Conservation (phyloP, 37 sponge, comb jelly and placozoan species). For the Sycon ciliatum region DNA sequence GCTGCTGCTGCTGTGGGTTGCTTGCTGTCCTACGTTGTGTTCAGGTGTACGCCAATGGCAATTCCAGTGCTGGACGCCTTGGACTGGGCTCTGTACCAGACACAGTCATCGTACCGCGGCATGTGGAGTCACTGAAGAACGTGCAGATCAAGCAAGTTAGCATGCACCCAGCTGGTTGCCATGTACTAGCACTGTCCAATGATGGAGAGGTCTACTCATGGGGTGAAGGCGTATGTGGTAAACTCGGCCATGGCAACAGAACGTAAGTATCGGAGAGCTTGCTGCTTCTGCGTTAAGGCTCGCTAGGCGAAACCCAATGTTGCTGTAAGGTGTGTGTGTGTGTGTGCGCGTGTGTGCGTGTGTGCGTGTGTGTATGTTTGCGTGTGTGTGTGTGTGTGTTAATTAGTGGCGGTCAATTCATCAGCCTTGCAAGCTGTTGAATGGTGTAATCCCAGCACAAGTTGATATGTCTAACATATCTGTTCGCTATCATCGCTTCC, state of each 20-base stretch:
- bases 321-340: too few relatives aligned
- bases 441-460: too few relatives aligned
- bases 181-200: conserved; percentile 73
- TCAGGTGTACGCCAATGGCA: conserved; percentile 81
- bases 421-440: too few relatives aligned
- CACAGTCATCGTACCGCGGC: conserved; percentile 35
- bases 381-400: background rate
- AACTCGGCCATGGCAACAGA: conserved; percentile 73
- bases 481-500: too few relatives aligned
- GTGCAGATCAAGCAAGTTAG: conserved; percentile 62
- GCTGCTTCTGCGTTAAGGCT: too few relatives aligned
- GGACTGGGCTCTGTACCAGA: conserved; percentile 64
- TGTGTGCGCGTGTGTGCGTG: too few relatives aligned
- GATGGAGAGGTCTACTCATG: conserved; percentile 78
- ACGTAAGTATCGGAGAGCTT: conserved; percentile 45
- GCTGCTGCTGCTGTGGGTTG: too few relatives aligned
- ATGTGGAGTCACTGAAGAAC: conserved; percentile 17
- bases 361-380: background rate
- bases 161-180: conserved; percentile 78
- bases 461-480: too few relatives aligned
- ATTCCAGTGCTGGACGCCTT: conserved; percentile 80
- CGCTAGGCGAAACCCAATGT: too few relatives aligned
- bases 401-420: too few relatives aligned
- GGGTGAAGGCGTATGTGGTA: conserved; percentile 96
- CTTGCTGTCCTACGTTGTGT: background rate